Conservation (phyloP, 2,888 invertebrate species). For the Idaea biselata region DNA sequence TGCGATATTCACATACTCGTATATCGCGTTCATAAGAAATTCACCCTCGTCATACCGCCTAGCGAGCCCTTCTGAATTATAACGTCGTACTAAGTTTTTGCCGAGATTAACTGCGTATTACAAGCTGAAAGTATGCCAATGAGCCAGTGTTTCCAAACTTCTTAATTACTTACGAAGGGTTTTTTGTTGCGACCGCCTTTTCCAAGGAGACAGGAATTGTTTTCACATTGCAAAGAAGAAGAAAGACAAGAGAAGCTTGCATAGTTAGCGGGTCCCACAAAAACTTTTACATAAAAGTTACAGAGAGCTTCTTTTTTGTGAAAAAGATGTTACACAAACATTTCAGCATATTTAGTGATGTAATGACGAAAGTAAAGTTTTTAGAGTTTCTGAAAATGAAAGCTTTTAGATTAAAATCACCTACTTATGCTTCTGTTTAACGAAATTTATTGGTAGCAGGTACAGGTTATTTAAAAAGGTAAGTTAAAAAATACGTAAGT, state of each 20-base stretch:
- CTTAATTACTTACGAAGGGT: conserved; percentile 67
- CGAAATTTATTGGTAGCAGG: too few species aligned
- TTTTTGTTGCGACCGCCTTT: conserved; percentile 50
- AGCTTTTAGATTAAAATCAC: not conserved
- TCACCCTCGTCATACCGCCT: conserved; percentile 62
- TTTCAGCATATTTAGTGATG: not conserved
- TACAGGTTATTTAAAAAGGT: too few species aligned
- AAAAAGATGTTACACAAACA: conserved; percentile 30
- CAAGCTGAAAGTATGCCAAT: conserved; percentile 71
- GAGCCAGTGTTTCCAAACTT: conserved; percentile 66
- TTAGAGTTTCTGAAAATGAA: not conserved
- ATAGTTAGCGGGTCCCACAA: conserved; percentile 44
- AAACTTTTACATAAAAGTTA: conserved; percentile 42
- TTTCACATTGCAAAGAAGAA: conserved; percentile 47
- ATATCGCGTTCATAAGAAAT: conserved; percentile 64
- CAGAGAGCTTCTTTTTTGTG: conserved; percentile 32
- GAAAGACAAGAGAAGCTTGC: conserved; percentile 46
- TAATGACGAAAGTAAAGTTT: not conserved
- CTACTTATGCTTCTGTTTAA: too few species aligned
- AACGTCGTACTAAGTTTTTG: conserved; percentile 68
- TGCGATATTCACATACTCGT: conserved; percentile 66
- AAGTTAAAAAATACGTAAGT: too few species aligned
- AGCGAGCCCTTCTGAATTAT: conserved; percentile 65
- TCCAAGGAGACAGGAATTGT: conserved; percentile 49
- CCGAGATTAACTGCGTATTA: conserved; percentile 72